phyloP scores from a whole-genome alignment of 2,888 invertebrate genomes.

The Mantis religiosa region DNA sequence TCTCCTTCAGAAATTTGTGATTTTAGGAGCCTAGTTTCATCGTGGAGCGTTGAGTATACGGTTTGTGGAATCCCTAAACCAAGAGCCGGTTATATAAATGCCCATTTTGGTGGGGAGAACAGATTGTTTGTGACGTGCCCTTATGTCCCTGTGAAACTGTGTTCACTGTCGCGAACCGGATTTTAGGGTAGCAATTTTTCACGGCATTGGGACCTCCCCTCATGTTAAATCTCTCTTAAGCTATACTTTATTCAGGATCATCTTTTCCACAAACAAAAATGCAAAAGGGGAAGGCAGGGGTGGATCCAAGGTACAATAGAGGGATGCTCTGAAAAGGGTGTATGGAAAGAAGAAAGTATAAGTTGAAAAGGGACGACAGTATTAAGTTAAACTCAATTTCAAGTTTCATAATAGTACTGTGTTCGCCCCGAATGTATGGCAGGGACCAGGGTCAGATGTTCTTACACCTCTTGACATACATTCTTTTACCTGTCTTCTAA shows the following conservation, averaged over 20 bases:
- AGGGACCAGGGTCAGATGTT: neutral
- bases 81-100: neutral
- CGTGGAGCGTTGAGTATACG: neutral
- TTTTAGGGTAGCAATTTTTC: neutral
- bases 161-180: neutral
- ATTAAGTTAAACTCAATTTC: neutral
- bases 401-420: neutral
- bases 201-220: neutral
- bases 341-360: neutral
- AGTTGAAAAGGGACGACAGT: neutral
- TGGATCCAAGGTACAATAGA: neutral
- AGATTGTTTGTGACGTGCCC: neutral
- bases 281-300: neutral
- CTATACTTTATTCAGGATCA: neutral
- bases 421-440: neutral
- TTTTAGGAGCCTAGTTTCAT: too few relatives aligned
- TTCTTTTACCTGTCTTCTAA: neutral
- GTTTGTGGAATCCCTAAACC: neutral
- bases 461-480: neutral
- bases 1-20: neutral
- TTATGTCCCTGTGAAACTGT: neutral
- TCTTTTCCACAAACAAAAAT: neutral
- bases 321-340: neutral
- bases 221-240: neutral
- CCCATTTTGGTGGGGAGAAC: neutral